A percentile compares a stretch with the other conserved stretches of the same genome.
phyloP scores from a whole-genome alignment of 2,797 vertebrate genomes.

The Sparus aurata region DNA sequence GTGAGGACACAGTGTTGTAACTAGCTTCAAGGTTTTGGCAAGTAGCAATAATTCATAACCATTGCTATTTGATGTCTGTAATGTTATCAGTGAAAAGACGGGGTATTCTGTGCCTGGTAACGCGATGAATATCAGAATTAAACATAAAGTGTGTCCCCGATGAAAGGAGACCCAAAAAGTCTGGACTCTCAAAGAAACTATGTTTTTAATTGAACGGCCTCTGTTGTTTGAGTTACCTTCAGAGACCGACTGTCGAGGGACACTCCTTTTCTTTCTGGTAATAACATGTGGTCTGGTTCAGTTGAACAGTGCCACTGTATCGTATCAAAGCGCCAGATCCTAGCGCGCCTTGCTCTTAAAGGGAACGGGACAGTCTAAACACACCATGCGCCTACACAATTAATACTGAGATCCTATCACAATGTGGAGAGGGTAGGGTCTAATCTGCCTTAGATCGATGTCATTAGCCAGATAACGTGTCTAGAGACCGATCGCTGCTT shows the following conservation, averaged over 20 bases:
- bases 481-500: not conserved
- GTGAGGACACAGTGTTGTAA: conserved; percentile 66
- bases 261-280: not conserved
- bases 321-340: too few relatives aligned
- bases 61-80: conserved; percentile 47
- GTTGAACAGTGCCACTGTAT: too few relatives aligned
- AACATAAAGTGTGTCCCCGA: not conserved
- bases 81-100: conserved; percentile 12
- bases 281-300: not conserved
- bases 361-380: too few relatives aligned
- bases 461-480: not conserved
- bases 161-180: not conserved
- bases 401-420: too few relatives aligned
- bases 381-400: too few relatives aligned
- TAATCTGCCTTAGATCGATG: not conserved
- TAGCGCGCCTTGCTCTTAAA: too few relatives aligned
- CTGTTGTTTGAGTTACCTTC: not conserved
- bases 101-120: not conserved
- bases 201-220: not conserved
- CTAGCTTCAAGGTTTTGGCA: conserved; percentile 59
- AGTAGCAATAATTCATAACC: conserved; percentile 72
- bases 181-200: not conserved
- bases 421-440: too few relatives aligned
- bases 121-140: not conserved
- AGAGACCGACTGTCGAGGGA: not conserved